A percentile compares a stretch with the other conserved stretches of the same genome.
Evolutionary conservation across 2,113 vertebrate species (phyloP).

Genomic region (Nansenia antarctica): DNA sequence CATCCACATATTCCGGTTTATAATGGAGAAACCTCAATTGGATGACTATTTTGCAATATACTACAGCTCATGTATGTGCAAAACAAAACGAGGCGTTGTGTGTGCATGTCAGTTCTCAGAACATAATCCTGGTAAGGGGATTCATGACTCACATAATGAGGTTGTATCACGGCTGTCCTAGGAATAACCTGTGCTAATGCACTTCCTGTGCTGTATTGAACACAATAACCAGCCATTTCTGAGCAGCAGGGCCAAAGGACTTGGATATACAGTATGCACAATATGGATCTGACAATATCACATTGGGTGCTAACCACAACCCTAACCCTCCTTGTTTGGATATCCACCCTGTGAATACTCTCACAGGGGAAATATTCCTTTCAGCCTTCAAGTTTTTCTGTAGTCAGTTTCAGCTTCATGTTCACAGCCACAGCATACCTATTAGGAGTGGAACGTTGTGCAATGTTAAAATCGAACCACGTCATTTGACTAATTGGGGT

Average conservation of each 20-base stretch:
- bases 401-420: background rate
- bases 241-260: background rate
- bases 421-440: background rate
- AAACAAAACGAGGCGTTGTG: background rate
- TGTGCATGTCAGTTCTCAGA: background rate
- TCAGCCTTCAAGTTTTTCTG: background rate
- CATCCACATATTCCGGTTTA: no score
- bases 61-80: background rate
- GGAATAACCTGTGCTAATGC: no score
- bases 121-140: background rate
- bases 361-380: background rate
- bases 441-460: background rate
- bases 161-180: background rate
- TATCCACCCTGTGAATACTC: background rate
- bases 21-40: no score
- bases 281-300: background rate
- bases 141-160: background rate
- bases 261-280: background rate
- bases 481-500: no score
- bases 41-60: no score
- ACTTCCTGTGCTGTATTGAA: no score
- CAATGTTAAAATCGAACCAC: no score
- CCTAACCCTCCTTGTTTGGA: background rate
- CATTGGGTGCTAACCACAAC: background rate
- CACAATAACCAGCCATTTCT: background rate